Evolutionary conservation across 2,797 vertebrate genomes (phyloP), one percentile per base, ranked within the genome.

Genomic region (Mastacembelus armatus): DNA sequence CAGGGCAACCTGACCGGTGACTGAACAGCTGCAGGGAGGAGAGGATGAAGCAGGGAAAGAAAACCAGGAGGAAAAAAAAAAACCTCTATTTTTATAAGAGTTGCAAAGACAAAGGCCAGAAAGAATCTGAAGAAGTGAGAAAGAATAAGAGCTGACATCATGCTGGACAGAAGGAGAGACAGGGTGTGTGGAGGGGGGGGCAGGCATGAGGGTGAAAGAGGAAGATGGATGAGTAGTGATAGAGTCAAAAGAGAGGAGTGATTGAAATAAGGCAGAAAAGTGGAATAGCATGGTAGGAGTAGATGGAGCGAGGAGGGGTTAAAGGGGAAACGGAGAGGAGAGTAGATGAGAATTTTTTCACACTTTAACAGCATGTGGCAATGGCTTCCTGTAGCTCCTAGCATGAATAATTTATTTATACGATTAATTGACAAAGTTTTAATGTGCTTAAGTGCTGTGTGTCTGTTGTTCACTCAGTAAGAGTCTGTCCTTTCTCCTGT

Each of bases 1-100:
- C 43, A 62, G 78, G 50, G 66, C 21, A 44, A 47, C 57, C 68
- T 54, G 71, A 66, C 39, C 43, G 9, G 39, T 29, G 24, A 39
- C 51, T 42, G 65, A 77, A 66, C 88, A 90, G 80, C 82, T 89
- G 84, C 66, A 79, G 63, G 27, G 22, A 15, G 15, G 26, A 44
- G 12, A 36, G 15, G 35, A 39, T 59, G 48, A 26, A 15, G 61
- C 55, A 21, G 12, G 16, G 38, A n/a, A n/a, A n/a, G n/a, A n/a
- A n/a, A n/a, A n/a, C n/a, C n/a, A n/a, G 26, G 11, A 15, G 10
- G 21, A 8, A 55, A 43, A 55, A 66, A 36, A 59, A 48, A 70
- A 42, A 50, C 65, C 71, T 67, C 52, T 47, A 61, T 78, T 70
- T 70, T 71, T 50, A 22, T 15, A 5, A 74, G 81, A 66, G 56